Evolutionary conservation across 2,113 vertebrate species (phyloP).

Genomic region (Petrocephalus zakoni): DNA sequence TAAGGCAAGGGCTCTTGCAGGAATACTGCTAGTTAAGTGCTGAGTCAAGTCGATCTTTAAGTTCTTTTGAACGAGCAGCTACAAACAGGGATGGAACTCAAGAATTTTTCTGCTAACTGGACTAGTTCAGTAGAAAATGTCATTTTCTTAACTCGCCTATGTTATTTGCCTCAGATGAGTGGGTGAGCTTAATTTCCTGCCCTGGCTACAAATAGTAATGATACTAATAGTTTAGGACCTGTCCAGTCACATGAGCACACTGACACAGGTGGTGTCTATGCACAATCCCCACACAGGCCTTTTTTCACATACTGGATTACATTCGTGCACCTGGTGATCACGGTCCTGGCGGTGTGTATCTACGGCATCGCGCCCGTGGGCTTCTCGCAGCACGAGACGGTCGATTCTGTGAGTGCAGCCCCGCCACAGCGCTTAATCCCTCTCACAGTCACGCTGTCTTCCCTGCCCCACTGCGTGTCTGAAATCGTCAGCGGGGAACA

Average conservation of each 20-base stretch:
- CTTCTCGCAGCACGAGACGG: constrained; percentile 94
- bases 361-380: constrained; percentile 94
- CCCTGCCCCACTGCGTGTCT: not conserved
- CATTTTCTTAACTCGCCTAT: not conserved
- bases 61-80: not conserved
- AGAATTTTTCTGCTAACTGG: not conserved
- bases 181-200: not conserved
- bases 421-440: not conserved
- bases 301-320: constrained; percentile 99
- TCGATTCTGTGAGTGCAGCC: constrained; percentile 87
- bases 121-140: not conserved
- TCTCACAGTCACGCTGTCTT: not conserved
- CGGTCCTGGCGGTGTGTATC: constrained; percentile 90
- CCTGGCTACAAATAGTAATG: not conserved
- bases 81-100: not conserved
- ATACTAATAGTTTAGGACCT: not conserved
- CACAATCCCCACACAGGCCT: constrained; percentile 62
- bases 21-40: not conserved
- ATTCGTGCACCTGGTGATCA: constrained; percentile 93
- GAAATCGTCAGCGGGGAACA: not conserved
- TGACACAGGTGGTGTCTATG: not conserved
- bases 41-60: not conserved
- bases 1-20: not conserved
- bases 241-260: not conserved
- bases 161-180: not conserved